phyloP scores from a whole-genome alignment of 2,797 vertebrate species.

The Neoniphon sammara region DNA sequence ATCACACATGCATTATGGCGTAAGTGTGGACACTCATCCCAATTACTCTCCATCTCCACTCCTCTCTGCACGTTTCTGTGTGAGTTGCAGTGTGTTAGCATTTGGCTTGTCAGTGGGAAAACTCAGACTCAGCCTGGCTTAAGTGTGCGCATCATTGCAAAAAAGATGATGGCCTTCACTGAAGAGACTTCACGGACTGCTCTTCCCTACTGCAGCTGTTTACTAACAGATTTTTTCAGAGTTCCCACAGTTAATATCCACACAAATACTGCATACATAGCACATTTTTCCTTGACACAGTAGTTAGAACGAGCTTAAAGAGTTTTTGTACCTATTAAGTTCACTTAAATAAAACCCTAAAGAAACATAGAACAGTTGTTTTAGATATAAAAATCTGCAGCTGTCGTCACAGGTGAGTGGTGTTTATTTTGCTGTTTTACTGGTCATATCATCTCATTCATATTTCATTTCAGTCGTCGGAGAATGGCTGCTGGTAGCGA shows the following conservation, averaged over 20 bases:
- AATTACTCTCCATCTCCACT: constrained; percentile 16
- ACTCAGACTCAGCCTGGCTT: background rate
- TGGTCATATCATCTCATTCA: constrained; percentile 23
- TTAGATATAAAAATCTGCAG: background rate
- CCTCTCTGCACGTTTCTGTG: constrained; percentile 27
- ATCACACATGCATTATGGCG: constrained; percentile 14
- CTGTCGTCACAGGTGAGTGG: constrained; percentile 51
- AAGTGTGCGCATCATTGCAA: background rate
- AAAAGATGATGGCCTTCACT: background rate
- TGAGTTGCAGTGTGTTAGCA: constrained; percentile 11
- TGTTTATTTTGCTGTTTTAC: constrained; percentile 11
- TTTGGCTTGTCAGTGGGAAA: background rate
- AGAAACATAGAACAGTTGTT: too few relatives aligned
- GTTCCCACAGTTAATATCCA: background rate
- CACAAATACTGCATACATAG: background rate
- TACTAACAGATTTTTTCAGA: background rate
- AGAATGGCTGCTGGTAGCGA: constrained; percentile 15
- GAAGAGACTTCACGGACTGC: constrained; percentile 13
- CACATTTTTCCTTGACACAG: background rate
- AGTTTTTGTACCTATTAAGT: background rate
- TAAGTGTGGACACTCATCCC: constrained; percentile 15
- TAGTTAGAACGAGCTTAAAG: background rate
- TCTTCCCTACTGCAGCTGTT: constrained; percentile 1
- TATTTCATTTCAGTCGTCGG: constrained; percentile 41
- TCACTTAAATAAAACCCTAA: background rate